Percentiles rank a stretch among this genome's conserved stretches.
Conservation (phyloP, 2,888 invertebrate species). For the Drosophila diplacantha region DNA sequence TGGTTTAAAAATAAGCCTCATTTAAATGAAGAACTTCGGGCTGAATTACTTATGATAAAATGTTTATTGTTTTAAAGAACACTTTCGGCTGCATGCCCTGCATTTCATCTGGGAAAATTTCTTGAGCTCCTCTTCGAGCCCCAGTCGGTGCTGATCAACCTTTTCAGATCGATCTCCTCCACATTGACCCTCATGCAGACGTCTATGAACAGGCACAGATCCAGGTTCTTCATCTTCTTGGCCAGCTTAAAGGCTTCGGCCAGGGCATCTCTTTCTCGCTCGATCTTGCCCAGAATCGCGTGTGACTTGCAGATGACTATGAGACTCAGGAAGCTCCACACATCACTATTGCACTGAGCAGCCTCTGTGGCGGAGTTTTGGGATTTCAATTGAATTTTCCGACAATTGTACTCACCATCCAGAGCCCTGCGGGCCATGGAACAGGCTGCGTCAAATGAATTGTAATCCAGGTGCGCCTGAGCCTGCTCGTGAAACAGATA, state of each 20-base stretch:
- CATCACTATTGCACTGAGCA: conserved; percentile 53
- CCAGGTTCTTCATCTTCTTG: conserved; percentile 52
- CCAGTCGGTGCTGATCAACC: conserved; percentile 11
- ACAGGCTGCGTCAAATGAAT: conserved; percentile 69
- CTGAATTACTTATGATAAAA: conserved; percentile 1
- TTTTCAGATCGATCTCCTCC: conserved; percentile 63
- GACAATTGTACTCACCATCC: conserved; percentile 51
- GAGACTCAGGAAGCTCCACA: conserved; percentile 69
- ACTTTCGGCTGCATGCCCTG: not conserved
- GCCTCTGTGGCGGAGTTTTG: conserved; percentile 50
- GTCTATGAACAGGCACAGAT: conserved; percentile 62
- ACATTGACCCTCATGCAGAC: conserved; percentile 59
- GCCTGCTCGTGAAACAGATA: conserved; percentile 72
- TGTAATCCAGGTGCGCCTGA: conserved; percentile 58
- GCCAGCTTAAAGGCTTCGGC: conserved; percentile 55
- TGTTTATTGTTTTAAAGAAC: conserved; percentile 4
- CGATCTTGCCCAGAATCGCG: conserved; percentile 70
- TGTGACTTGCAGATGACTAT: conserved; percentile 70
- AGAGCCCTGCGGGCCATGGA: conserved; percentile 64
- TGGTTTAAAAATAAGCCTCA: not conserved
- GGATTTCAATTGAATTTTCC: accelerated
- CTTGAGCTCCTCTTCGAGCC: not conserved
- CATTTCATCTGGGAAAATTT: conserved; percentile 8
- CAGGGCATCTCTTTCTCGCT: conserved; percentile 64
- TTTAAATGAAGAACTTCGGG: not conserved